Evolutionary conservation across 2,888 invertebrate genomes (phyloP).

Genomic region (Ferdinandea cuprea): DNA sequence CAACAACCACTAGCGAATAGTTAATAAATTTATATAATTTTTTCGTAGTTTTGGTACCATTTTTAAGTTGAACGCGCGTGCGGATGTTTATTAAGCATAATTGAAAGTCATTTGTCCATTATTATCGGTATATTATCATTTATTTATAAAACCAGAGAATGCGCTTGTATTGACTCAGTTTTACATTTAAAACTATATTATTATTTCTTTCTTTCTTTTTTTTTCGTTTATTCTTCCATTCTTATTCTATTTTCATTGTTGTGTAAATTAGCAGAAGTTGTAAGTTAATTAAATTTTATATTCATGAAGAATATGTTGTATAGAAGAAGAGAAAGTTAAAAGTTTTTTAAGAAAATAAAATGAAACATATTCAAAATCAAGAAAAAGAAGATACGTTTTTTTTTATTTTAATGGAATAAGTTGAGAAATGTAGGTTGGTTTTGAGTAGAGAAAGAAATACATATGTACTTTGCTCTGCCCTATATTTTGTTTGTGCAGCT

Average conservation of each 20-base stretch:
- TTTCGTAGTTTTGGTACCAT: constrained; percentile 35
- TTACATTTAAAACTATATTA: constrained; percentile 44
- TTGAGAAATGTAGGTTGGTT: not conserved
- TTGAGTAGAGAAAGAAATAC: not conserved
- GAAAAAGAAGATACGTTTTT: not conserved
- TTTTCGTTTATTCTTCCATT: constrained; percentile 43
- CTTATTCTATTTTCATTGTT: constrained; percentile 56
- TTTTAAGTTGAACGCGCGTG: constrained; percentile 26
- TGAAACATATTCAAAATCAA: constrained; percentile 55
- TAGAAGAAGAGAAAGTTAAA: constrained; percentile 47
- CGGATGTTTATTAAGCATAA: constrained; percentile 43
- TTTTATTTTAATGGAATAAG: not conserved
- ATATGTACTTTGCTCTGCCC: too few species aligned
- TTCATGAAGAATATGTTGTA: constrained; percentile 61
- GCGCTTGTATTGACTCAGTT: constrained; percentile 57
- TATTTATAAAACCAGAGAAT: constrained; percentile 62
- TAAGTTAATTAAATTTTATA: constrained; percentile 55
- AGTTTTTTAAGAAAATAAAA: constrained; percentile 64
- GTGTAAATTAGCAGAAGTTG: constrained; percentile 59
- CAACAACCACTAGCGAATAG: constrained; percentile 49
- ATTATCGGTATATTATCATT: constrained; percentile 51
- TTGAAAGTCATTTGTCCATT: constrained; percentile 61
- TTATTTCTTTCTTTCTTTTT: constrained; percentile 17
- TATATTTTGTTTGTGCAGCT: too few species aligned
- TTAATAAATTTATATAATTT: constrained; percentile 60